Evolutionary conservation across 2,797 vertebrate genomes (phyloP).

Genomic region (Uromys caudimaculatus): DNA sequence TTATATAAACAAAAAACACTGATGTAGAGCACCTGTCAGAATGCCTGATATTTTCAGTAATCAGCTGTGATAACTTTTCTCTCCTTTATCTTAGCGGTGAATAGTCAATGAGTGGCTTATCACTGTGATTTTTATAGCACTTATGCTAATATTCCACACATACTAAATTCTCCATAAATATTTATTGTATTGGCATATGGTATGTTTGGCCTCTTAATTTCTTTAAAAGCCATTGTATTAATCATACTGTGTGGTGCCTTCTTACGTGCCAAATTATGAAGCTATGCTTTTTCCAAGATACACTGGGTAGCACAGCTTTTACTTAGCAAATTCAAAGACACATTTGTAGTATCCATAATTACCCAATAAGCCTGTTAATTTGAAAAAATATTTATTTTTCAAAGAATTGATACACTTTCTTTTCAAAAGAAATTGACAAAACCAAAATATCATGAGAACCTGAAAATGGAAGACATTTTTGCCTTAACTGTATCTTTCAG

Average conservation of each 20-base stretch:
- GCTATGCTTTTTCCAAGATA: not conserved
- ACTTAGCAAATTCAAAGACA: not conserved
- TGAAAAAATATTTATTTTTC: not conserved
- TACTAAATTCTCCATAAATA: slow-evolving; percentile 4
- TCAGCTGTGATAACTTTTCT: not conserved
- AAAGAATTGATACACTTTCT: not conserved
- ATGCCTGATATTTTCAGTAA: not conserved
- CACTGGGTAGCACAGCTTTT: not conserved
- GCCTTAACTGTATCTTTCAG: not conserved
- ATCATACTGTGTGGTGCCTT: not conserved
- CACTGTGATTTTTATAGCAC: not conserved
- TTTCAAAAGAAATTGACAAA: slow-evolving; percentile 42
- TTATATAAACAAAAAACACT: not conserved
- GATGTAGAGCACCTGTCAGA: not conserved
- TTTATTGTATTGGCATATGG: not conserved
- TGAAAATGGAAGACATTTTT: not conserved
- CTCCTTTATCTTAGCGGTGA: not conserved
- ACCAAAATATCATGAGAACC: not conserved
- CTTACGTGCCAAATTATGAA: not conserved
- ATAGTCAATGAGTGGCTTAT: not conserved
- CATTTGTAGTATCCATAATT: not conserved
- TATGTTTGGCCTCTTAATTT: not conserved
- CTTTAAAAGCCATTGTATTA: not conserved
- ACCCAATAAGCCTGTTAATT: not conserved
- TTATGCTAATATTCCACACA: not conserved